Percentiles rank a stretch among this genome's conserved stretches.
Conservation (phyloP, 2,797 vertebrate genomes). For the Hemitrygon akajei region DNA sequence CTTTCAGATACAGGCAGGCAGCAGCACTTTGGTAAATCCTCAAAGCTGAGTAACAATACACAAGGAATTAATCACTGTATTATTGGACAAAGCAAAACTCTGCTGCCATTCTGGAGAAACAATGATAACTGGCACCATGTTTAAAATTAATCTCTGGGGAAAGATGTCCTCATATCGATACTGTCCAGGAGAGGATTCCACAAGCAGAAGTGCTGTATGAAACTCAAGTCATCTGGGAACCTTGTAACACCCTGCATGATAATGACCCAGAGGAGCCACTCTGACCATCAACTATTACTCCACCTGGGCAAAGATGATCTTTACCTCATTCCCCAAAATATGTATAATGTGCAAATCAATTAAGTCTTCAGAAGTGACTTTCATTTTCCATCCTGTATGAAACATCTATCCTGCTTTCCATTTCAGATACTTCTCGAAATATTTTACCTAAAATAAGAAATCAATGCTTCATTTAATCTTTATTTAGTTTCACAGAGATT, state of each 20-base stretch:
- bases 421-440: neutral
- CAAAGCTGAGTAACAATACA: neutral
- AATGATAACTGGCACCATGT: neutral
- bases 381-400: neutral
- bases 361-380: neutral
- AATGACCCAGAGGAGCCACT: neutral
- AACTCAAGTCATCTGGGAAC: neutral
- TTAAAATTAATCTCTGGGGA: neutral
- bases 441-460: neutral
- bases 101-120: neutral
- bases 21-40: constrained; percentile 18
- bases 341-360: no score
- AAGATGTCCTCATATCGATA: no score
- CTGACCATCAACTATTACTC: neutral
- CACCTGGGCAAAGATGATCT: neutral
- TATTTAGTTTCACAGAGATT: neutral
- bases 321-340: neutral
- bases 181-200: neutral
- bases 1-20: constrained; percentile 34
- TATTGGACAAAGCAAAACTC: neutral
- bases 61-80: neutral
- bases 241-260: no score
- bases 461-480: neutral
- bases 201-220: neutral
- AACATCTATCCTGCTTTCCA: neutral